phyloP scores from a whole-genome alignment of 1,140 invertebrate genomes.

The Drosophila grimshawi region DNA sequence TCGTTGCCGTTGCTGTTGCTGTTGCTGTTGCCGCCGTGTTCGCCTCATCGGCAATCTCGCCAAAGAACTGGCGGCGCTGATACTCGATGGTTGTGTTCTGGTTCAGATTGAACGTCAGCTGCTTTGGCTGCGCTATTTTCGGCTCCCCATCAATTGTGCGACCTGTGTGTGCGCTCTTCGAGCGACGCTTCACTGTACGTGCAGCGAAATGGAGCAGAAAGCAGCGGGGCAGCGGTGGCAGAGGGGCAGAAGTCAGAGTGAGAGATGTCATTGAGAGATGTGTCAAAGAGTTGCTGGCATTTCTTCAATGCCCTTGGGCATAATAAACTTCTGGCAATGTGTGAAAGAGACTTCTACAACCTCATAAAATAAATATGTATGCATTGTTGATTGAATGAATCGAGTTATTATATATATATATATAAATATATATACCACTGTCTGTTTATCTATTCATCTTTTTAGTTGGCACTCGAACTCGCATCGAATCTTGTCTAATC shows the following conservation, averaged over 20 bases:
- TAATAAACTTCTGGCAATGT: neutral
- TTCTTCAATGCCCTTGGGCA: neutral
- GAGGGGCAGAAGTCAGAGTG: neutral
- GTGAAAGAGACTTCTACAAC: too few species aligned
- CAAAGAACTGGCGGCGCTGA: slow-evolving; percentile 80
- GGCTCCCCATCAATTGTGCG: slow-evolving; percentile 58
- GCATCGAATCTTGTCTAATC: too few species aligned
- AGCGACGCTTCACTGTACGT: slow-evolving; percentile 79
- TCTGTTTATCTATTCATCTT: too few species aligned
- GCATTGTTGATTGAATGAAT: too few species aligned
- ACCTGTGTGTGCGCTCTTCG: slow-evolving; percentile 83
- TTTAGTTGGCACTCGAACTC: too few species aligned
- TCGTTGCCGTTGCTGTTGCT: slow-evolving; percentile 23
- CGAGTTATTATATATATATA: too few species aligned
- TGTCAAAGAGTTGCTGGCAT: slow-evolving; percentile 13
- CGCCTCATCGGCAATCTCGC: slow-evolving; percentile 65
- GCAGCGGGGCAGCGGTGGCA: neutral
- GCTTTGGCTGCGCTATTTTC: slow-evolving; percentile 82
- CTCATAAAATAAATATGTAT: too few species aligned
- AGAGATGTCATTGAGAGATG: slow-evolving; percentile 6
- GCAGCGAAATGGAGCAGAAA: neutral
- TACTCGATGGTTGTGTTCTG: slow-evolving; percentile 83
- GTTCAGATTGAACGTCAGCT: slow-evolving; percentile 82
- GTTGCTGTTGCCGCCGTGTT: slow-evolving; percentile 25
- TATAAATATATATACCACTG: too few species aligned